phyloP scores from a whole-genome alignment of 2,797 vertebrate species.

The Peromyscus aztecus region DNA sequence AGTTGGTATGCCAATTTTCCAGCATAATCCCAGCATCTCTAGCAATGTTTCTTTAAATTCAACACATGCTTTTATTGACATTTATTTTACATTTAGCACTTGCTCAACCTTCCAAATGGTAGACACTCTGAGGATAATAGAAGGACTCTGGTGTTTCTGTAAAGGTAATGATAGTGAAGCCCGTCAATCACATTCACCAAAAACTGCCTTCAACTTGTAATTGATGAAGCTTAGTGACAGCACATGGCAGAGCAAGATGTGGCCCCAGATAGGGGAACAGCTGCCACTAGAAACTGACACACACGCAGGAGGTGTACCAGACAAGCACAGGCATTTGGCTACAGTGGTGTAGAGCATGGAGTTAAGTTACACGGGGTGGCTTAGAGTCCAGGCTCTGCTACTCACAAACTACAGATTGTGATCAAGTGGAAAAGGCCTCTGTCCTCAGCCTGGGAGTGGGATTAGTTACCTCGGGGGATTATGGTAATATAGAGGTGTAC shows the following conservation, averaged over 20 bases:
- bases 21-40: not conserved
- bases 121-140: not conserved
- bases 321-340: not conserved
- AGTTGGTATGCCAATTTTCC: not conserved
- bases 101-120: not conserved
- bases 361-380: not conserved
- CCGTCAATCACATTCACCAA: not conserved
- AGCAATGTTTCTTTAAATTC: constrained; percentile 1
- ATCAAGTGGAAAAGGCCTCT: not conserved
- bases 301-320: not conserved
- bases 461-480: not conserved
- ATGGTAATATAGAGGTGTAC: not conserved
- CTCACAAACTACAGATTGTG: accelerated
- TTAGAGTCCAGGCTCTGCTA: not conserved
- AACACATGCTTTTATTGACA: not conserved
- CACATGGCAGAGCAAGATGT: not conserved
- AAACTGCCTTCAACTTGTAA: not conserved
- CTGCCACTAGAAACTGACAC: not conserved
- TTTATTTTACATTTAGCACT: not conserved
- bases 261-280: not conserved
- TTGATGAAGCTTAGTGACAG: not conserved
- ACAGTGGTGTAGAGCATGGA: not conserved
- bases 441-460: not conserved
- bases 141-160: not conserved
- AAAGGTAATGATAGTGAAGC: not conserved